Conservation (phyloP, 2,888 invertebrate genomes). For the Pycnomerus fuliginosus region DNA sequence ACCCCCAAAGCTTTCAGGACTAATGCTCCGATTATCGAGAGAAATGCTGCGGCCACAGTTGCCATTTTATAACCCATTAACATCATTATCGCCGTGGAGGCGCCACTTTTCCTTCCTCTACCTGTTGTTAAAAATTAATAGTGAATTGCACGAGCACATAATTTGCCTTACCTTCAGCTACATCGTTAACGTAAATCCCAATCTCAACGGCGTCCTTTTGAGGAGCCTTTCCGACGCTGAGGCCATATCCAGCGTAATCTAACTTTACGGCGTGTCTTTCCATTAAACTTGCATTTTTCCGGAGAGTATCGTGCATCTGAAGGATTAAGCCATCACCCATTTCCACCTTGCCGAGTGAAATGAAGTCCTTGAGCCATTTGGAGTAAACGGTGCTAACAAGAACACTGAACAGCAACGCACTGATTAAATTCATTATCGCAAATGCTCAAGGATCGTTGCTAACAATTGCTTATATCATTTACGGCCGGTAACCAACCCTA, state of each 20-base stretch:
- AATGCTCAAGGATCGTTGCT: constrained; percentile 31
- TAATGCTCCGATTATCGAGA: constrained; percentile 62
- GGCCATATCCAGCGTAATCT: constrained; percentile 58
- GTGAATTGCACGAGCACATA: too few species aligned
- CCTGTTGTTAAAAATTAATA: too few species aligned
- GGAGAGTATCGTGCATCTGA: constrained; percentile 37
- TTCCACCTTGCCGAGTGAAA: constrained; percentile 36
- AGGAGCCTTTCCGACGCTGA: constrained; percentile 56
- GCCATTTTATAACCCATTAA: constrained; percentile 69
- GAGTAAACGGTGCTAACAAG: constrained; percentile 12
- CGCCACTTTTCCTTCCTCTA: constrained; percentile 55
- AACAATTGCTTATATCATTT: constrained; percentile 44
- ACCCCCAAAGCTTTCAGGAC: constrained; percentile 69
- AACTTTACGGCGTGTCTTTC: constrained; percentile 58
- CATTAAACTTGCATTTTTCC: constrained; percentile 50
- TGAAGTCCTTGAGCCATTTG: constrained; percentile 39
- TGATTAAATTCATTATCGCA: constrained; percentile 36
- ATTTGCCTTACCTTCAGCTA: constrained; percentile 43
- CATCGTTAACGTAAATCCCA: constrained; percentile 36
- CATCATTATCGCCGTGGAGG: constrained; percentile 61
- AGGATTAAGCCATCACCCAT: constrained; percentile 40
- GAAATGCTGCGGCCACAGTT: constrained; percentile 61
- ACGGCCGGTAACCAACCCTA: constrained; percentile 48
- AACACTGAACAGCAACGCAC: constrained; percentile 14
- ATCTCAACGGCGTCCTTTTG: constrained; percentile 55